Conservation (phyloP, 2,113 vertebrate species). For the Anarhynchus alexandrinus region DNA sequence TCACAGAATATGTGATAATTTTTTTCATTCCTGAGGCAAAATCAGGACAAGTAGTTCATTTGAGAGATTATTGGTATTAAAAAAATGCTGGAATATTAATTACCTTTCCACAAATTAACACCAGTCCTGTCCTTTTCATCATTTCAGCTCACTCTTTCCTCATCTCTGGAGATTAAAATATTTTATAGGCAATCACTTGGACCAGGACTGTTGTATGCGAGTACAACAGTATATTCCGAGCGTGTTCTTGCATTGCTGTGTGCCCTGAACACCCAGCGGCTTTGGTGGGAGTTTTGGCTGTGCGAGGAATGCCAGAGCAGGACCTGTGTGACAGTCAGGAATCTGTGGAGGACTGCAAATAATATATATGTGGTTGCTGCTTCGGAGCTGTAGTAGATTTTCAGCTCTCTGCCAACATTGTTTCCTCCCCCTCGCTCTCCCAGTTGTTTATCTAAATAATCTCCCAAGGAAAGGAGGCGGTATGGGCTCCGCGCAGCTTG, state of each 20-base stretch:
- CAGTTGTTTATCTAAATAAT: constrained; percentile 57
- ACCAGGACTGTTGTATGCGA: background rate
- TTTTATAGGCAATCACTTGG: background rate
- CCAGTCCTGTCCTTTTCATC: background rate
- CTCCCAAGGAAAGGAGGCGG: background rate
- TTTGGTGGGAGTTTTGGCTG: constrained; percentile 22
- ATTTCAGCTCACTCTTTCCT: background rate
- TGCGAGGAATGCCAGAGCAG: constrained; percentile 33
- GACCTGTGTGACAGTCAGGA: constrained; percentile 40
- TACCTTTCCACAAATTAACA: background rate
- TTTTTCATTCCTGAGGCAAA: background rate
- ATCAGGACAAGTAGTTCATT: background rate
- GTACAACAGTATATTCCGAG: background rate
- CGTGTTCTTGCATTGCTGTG: background rate
- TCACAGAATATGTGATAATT: background rate
- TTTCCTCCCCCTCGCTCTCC: constrained; percentile 35
- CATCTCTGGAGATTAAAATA: background rate
- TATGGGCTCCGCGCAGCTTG: background rate
- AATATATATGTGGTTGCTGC: constrained; percentile 10
- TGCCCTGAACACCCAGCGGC: background rate
- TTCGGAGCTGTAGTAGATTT: constrained; percentile 40
- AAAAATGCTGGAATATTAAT: background rate
- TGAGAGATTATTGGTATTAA: background rate
- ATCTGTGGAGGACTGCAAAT: constrained; percentile 47
- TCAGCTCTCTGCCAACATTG: background rate